Evolutionary conservation across 2,797 vertebrate genomes (phyloP).

Genomic region (Glossophaga mutica): DNA sequence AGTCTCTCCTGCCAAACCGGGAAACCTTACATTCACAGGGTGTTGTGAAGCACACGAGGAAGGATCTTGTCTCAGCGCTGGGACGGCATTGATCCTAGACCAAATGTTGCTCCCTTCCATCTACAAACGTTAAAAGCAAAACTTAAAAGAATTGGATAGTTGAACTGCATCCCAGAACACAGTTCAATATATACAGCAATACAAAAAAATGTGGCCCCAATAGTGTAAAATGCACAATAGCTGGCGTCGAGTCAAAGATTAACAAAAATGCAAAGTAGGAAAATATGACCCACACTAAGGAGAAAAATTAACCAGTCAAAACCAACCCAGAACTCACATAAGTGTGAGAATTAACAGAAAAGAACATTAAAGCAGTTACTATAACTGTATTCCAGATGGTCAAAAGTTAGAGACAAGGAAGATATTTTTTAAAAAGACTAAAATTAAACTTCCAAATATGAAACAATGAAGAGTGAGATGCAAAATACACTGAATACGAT

Average conservation of each 20-base stretch:
- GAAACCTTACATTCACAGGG: background rate
- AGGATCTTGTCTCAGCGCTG: background rate
- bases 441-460: background rate
- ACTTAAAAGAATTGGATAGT: background rate
- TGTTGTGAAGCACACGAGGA: background rate
- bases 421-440: background rate
- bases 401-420: constrained; percentile 34
- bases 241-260: background rate
- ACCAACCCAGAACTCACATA: background rate
- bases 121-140: background rate
- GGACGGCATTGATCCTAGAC: background rate
- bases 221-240: background rate
- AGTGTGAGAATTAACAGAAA: constrained; percentile 25
- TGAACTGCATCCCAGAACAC: background rate
- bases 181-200: background rate
- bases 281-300: background rate
- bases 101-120: background rate
- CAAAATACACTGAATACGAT: background rate
- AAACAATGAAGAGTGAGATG: background rate
- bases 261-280: background rate
- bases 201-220: background rate
- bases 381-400: background rate
- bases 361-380: background rate
- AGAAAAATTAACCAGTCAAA: constrained; percentile 35
- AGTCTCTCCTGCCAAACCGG: background rate